phyloP scores from a whole-genome alignment of 2,113 vertebrate species.

The Embiotoca jacksoni region DNA sequence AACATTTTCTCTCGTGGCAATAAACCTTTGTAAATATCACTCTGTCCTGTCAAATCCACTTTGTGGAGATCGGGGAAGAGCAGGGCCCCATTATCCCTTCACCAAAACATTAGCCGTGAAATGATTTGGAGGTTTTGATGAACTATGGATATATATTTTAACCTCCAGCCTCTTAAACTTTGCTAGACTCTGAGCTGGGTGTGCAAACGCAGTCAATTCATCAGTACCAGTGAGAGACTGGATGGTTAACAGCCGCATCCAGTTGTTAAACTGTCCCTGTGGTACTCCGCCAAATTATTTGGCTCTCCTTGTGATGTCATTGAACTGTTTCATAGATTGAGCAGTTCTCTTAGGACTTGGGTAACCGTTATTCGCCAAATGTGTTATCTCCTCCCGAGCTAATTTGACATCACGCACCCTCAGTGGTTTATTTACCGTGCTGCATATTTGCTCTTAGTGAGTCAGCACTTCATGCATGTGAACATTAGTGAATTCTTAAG shows the following conservation, averaged over 20 bases:
- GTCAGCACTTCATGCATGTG: constrained; percentile 43
- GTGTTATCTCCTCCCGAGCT: constrained; percentile 59
- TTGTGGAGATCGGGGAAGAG: neutral
- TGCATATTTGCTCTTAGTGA: constrained; percentile 34
- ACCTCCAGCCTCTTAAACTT: neutral
- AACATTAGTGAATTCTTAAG: constrained; percentile 32
- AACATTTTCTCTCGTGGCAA: constrained; percentile 3
- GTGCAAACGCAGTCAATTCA: constrained; percentile 11
- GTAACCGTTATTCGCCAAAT: constrained; percentile 64
- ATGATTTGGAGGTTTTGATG: neutral
- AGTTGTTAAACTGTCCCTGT: constrained; percentile 59
- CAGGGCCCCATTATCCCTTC: too few relatives aligned
- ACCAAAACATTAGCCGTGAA: neutral
- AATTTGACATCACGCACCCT: constrained; percentile 52
- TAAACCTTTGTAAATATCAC: neutral
- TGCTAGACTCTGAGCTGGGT: constrained; percentile 10
- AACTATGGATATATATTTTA: constrained; percentile 2
- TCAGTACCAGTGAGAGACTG: constrained; percentile 25
- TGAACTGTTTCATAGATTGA: constrained; percentile 52
- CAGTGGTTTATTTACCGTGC: constrained; percentile 55
- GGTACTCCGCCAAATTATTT: constrained; percentile 61
- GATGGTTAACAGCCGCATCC: constrained; percentile 36
- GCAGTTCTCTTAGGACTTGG: constrained; percentile 51
- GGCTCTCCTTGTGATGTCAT: constrained; percentile 62
- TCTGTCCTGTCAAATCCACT: constrained; percentile 25